A percentile compares a stretch with the other conserved stretches of the same genome.
Evolutionary conservation across 1,140 invertebrate genomes (phyloP).

Genomic region (Centruroides vittatus): DNA sequence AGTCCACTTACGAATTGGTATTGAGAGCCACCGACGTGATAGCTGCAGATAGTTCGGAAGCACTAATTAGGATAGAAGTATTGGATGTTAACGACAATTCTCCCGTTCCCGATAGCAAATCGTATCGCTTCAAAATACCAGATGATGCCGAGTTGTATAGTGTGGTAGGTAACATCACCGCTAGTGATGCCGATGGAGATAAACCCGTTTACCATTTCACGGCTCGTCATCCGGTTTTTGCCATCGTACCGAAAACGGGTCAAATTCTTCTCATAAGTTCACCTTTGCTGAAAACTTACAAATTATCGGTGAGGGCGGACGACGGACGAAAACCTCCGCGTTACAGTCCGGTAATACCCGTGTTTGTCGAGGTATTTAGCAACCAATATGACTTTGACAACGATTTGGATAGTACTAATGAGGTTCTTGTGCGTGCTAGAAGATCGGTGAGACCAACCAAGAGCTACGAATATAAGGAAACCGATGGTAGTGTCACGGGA

Average conservation of each 20-base stretch:
- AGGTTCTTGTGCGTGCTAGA: background rate
- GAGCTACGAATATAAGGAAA: slow-evolving; percentile 78
- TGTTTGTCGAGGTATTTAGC: background rate
- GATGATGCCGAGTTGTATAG: slow-evolving; percentile 48
- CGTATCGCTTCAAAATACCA: slow-evolving; percentile 59
- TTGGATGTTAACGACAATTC: slow-evolving; percentile 81
- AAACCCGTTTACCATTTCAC: slow-evolving; percentile 65
- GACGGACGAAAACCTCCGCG: slow-evolving; percentile 49
- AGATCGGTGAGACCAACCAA: slow-evolving; percentile 77
- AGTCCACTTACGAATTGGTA: slow-evolving; percentile 48
- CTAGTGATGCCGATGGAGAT: slow-evolving; percentile 72
- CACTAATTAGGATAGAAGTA: slow-evolving; percentile 46
- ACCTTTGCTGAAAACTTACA: slow-evolving; percentile 10
- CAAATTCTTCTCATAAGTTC: slow-evolving; percentile 58
- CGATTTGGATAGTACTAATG: background rate
- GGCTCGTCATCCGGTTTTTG: slow-evolving; percentile 57
- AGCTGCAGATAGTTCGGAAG: slow-evolving; percentile 45
- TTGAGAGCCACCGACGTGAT: slow-evolving; percentile 58
- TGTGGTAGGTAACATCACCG: slow-evolving; percentile 60
- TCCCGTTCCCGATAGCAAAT: slow-evolving; percentile 56
- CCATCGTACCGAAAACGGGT: slow-evolving; percentile 81
- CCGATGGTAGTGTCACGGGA: slow-evolving; percentile 73
- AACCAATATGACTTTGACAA: too few relatives aligned
- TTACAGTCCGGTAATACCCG: slow-evolving; percentile 34
- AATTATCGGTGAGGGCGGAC: slow-evolving; percentile 54